phyloP scores from a whole-genome alignment of 2,888 invertebrate genomes.

The Platycheirus albimanus region DNA sequence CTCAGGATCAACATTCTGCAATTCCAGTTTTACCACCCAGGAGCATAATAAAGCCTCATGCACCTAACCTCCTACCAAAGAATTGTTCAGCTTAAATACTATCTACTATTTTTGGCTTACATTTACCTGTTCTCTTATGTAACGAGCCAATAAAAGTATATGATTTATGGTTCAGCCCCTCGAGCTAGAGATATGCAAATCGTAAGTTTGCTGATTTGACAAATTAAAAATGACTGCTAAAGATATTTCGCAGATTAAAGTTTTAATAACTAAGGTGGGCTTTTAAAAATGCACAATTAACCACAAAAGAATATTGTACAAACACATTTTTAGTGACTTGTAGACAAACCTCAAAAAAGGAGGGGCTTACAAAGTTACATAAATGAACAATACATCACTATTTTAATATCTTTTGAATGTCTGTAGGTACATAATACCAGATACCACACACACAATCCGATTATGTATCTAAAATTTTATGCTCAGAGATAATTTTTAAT shows the following conservation, averaged over 20 bases:
- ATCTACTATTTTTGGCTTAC: no score
- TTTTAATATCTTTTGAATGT: neutral
- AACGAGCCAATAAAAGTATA: no score
- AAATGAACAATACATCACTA: neutral
- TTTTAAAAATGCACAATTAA: neutral
- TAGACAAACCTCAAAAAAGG: conserved; percentile 3
- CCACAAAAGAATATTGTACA: neutral
- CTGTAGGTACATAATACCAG: no score
- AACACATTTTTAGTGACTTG: neutral
- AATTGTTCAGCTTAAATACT: no score
- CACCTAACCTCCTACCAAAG: no score
- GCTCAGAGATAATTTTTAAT: neutral
- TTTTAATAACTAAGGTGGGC: neutral
- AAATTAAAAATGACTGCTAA: conserved; percentile 17
- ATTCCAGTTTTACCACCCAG: no score
- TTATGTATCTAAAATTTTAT: neutral
- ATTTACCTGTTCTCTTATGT: no score
- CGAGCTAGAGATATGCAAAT: conserved; percentile 30
- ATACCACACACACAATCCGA: conserved; percentile 9
- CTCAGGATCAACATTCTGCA: no score
- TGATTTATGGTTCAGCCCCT: neutral
- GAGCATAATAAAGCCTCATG: no score
- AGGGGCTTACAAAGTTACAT: conserved; percentile 2
- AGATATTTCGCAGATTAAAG: no score
- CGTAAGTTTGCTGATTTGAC: conserved; percentile 14